These are phyloP conservation scores for Stylophora pistillata DNA, from an alignment of 64 coral and sea anemone species.

Conservation along the genomic window DNA sequence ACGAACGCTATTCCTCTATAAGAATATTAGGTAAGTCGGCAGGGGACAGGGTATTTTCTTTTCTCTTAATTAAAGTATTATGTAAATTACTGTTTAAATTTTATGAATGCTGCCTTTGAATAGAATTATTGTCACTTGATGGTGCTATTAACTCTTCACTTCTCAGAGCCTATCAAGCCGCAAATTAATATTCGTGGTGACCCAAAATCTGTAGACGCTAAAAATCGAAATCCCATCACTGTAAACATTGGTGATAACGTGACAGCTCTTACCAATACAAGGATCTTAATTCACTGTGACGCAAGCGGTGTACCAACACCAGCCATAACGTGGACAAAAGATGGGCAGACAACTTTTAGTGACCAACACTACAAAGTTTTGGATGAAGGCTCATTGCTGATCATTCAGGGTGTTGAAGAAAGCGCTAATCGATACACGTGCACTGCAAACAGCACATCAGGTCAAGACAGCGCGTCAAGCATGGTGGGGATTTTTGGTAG, in stretches of 20 bases:
- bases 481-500: background rate
- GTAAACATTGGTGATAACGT: conserved; percentile 45
- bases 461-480: conserved; percentile 28
- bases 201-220: conserved; percentile 8
- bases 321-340: conserved; percentile 51
- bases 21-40: conserved; percentile 63
- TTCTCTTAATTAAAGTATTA: too few relatives aligned
- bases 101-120: too few relatives aligned
- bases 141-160: background rate
- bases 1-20: conserved; percentile 29
- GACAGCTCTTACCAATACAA: conserved; percentile 21
- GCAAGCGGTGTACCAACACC: conserved; percentile 26
- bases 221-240: background rate
- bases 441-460: conserved; percentile 51
- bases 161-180: background rate
- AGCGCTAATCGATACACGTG: conserved; percentile 52
- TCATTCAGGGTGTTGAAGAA: background rate
- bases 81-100: too few relatives aligned
- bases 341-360: conserved; percentile 11
- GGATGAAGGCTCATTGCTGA: conserved; percentile 46
- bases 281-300: conserved; percentile 7
- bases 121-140: too few relatives aligned
- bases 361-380: background rate
- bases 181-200: conserved; percentile 11
- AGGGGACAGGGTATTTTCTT: too few relatives aligned